Evolutionary conservation across 2,113 vertebrate species (phyloP).

Genomic region (Cyrtonyx montezumae): DNA sequence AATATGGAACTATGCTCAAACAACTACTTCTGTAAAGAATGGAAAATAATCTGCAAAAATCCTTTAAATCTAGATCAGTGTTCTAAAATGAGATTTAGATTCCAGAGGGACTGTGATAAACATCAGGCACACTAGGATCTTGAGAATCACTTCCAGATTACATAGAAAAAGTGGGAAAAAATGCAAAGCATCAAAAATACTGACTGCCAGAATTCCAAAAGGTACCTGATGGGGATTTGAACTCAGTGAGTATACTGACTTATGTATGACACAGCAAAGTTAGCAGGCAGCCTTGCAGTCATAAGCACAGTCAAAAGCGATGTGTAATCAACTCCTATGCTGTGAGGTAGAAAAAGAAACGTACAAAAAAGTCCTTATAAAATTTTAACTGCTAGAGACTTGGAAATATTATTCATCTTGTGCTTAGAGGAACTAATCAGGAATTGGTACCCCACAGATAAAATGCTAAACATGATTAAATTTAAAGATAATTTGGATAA

Average conservation of each 20-base stretch:
- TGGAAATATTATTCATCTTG: neutral
- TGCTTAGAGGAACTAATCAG: neutral
- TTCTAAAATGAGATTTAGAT: neutral
- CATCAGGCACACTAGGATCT: neutral
- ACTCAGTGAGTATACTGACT: neutral
- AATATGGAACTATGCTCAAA: neutral
- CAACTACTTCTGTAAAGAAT: neutral
- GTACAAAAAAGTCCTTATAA: neutral
- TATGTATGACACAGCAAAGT: conserved; percentile 12
- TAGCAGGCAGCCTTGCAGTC: neutral
- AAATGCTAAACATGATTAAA: neutral
- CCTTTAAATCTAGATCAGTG: neutral
- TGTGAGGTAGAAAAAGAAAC: accelerated
- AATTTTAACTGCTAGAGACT: neutral
- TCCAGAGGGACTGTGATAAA: neutral
- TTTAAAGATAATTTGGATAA: neutral
- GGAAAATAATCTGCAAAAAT: neutral
- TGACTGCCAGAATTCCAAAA: neutral
- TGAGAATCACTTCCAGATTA: neutral
- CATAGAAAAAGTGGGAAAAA: neutral
- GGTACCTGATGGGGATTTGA: neutral
- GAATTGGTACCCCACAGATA: neutral
- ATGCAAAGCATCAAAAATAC: accelerated
- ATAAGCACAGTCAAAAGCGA: neutral
- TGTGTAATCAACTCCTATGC: neutral